These are phyloP conservation scores for Meles meles DNA, from an alignment of 2,113 vertebrate species.

Conservation along the genomic window DNA sequence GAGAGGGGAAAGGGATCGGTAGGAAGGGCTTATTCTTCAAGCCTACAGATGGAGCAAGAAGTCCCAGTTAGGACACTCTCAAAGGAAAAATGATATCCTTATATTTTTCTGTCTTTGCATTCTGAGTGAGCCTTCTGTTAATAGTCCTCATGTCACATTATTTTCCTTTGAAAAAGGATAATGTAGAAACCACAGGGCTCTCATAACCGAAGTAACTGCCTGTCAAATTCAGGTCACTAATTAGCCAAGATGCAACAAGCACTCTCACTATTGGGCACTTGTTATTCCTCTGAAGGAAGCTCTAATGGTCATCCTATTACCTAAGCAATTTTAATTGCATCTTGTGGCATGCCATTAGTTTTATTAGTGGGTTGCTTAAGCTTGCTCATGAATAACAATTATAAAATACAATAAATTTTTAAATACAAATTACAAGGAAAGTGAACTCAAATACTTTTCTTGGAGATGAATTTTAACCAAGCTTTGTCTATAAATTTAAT, in stretches of 20 bases:
- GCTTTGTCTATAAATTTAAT: neutral
- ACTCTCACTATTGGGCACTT: neutral
- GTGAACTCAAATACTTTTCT: conserved; percentile 26
- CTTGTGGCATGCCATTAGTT: conserved; percentile 14
- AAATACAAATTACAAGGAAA: conserved; percentile 54
- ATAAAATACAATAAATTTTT: conserved; percentile 55
- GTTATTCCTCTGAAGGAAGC: neutral
- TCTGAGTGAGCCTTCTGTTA: conserved; percentile 15
- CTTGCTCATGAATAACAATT: conserved; percentile 59
- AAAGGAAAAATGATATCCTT: conserved; percentile 21
- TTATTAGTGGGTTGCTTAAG: conserved; percentile 62
- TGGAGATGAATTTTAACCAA: conserved; percentile 30
- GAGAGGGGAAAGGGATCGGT: conserved; percentile 77
- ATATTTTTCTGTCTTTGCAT: conserved; percentile 38
- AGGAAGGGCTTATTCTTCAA: conserved; percentile 66
- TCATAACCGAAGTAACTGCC: conserved; percentile 51
- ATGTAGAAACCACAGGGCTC: conserved; percentile 34
- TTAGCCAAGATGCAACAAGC: conserved; percentile 16
- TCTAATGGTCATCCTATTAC: conserved; percentile 38
- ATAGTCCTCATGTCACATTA: conserved; percentile 42
- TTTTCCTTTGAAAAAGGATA: conserved; percentile 60
- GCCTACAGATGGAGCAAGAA: conserved; percentile 55
- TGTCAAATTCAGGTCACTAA: conserved; percentile 41
- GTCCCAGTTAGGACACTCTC: conserved; percentile 37
- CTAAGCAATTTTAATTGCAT: conserved; percentile 42